Evolutionary conservation across 2,113 vertebrate species (phyloP), one percentile per base, ranked within the genome.

Genomic region (Sprattus sprattus): DNA sequence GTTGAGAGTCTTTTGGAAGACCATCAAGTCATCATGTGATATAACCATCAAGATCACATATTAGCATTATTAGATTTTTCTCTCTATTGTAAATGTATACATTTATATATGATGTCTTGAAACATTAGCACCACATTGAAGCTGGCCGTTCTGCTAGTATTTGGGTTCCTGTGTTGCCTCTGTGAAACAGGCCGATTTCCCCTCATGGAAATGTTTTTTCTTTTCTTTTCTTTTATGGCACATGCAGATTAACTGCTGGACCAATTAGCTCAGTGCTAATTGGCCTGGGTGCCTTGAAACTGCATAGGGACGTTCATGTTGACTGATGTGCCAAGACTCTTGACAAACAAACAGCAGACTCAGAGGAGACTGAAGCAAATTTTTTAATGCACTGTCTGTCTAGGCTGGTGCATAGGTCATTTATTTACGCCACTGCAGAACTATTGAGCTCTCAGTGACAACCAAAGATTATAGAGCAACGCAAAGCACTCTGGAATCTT

Each of bases 241-340:
- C 32, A 78, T 78, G 13, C 71, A 78, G 71, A 78, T 78, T 78
- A 32, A 13, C 71, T 44, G 71, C 71, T 78, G 71, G 71, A 13
- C 28, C 32, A 78, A 78, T 78, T 78, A 78, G 28, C 71, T 32
- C 11, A 32, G 71, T 32, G 10, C 25, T 78, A 78, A 78, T 78
- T 78, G 71, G 71, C 28, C 10, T 13, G 71, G 71, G 71, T 78
- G 71, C 86, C 91, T 91, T 84, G 9, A 89, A 89, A 91, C 71
- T 78, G 25, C 71, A 16, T 28, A 32, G 67, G 71, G 71, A 78
- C 13, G 28, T 39, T 28, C 25, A 6, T 71, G n/a, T 28, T 25
- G 64, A 71, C 64, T 39, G 71, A 78, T 32, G 13, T 78, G 71
- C 28, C 71, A 78, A 78, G 28, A 11, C 28, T 32, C 71, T 78